Percentiles rank a stretch among this genome's conserved stretches.
Conservation (phyloP, 2,888 invertebrate species). For the Cephus rjabovi region DNA sequence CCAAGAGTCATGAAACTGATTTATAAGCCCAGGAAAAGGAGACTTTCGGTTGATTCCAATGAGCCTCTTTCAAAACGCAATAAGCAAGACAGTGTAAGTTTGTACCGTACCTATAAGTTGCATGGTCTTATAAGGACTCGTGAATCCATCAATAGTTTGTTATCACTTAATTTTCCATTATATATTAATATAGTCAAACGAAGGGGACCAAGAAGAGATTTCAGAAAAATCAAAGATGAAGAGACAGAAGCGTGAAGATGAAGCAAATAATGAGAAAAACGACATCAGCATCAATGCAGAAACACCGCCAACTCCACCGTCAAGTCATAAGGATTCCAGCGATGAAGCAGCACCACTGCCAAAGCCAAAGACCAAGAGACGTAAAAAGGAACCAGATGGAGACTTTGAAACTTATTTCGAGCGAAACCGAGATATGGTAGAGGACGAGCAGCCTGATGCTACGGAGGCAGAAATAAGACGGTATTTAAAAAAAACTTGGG, state of each 20-base stretch:
- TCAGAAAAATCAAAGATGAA: conserved; percentile 16
- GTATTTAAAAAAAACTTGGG: conserved; percentile 70
- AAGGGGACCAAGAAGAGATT: conserved; percentile 13
- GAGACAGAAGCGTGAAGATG: conserved; percentile 16
- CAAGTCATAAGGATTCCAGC: conserved; percentile 49
- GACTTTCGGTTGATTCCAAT: conserved; percentile 26
- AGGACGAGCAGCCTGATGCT: conserved; percentile 69
- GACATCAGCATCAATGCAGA: conserved; percentile 42
- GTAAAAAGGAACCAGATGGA: conserved; percentile 38
- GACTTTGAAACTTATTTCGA: conserved; percentile 69
- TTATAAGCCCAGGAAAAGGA: conserved; percentile 13
- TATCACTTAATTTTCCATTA: neutral
- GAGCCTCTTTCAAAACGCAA: conserved; percentile 31
- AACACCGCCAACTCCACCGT: conserved; percentile 53
- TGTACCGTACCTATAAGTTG: neutral
- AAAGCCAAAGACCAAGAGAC: conserved; percentile 33
- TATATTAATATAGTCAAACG: neutral
- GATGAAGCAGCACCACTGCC: conserved; percentile 43
- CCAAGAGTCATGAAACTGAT: conserved; percentile 13
- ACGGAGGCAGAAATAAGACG: conserved; percentile 65
- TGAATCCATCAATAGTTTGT: neutral
- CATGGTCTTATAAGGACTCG: neutral
- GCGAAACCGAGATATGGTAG: conserved; percentile 66
- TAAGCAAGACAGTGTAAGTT: conserved; percentile 38
- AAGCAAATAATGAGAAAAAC: conserved; percentile 18